Conservation (phyloP, 2,113 vertebrate genomes). For the Morphnarchus princeps region DNA sequence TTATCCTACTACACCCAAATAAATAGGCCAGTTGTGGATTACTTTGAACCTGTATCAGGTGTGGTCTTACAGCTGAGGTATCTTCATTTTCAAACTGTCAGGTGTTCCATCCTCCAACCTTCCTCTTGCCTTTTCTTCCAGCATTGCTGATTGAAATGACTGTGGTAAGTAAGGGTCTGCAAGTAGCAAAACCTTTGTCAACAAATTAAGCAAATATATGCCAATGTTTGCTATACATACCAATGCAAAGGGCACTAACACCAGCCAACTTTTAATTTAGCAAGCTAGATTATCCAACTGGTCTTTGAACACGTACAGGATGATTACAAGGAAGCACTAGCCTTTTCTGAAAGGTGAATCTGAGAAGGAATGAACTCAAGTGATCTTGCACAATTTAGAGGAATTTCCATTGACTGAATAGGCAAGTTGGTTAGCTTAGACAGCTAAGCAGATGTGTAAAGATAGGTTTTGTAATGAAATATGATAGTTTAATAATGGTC, state of each 20-base stretch:
- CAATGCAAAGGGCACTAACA: neutral
- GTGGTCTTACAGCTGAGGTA: neutral
- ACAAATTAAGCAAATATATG: neutral
- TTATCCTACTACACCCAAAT: neutral
- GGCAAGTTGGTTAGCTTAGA: neutral
- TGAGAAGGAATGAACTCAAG: neutral
- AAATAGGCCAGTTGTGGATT: neutral
- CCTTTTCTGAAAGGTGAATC: neutral
- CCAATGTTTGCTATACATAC: neutral
- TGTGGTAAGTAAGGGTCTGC: neutral
- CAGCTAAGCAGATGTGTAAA: neutral
- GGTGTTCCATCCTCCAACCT: neutral
- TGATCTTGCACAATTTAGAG: neutral
- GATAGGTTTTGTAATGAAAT: neutral
- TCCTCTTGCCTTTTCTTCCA: neutral
- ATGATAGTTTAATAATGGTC: neutral
- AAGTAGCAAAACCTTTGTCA: neutral
- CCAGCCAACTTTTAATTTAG: neutral
- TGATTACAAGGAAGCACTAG: neutral
- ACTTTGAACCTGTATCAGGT: neutral
- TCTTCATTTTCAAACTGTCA: neutral
- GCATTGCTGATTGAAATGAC: neutral
- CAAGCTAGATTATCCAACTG: neutral
- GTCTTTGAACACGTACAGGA: neutral
- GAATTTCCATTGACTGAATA: neutral